Conservation (phyloP, 2,888 invertebrate species). For the Ennomos quercinarius region DNA sequence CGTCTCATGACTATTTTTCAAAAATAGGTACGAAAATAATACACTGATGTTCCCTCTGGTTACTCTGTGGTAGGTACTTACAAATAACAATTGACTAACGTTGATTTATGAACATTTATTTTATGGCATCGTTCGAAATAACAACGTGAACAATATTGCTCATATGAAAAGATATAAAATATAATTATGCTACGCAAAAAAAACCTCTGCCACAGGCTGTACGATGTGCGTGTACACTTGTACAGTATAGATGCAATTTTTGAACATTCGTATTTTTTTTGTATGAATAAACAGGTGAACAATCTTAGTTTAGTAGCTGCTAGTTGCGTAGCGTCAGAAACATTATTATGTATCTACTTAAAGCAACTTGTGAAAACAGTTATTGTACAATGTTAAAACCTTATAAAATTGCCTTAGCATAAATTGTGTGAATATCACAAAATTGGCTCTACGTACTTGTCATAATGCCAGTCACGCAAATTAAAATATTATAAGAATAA, state of each 20-base stretch:
- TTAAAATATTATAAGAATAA: slow-evolving; percentile 15
- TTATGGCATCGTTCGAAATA: slow-evolving; percentile 20
- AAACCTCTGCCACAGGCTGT: not conserved
- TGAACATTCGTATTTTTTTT: not conserved
- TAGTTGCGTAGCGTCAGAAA: no score
- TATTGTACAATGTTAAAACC: no score
- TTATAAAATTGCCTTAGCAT: no score
- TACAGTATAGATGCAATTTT: not conserved
- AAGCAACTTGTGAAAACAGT: no score
- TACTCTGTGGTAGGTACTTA: no score
- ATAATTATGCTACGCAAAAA: slow-evolving; percentile 6
- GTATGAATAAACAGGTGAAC: not conserved
- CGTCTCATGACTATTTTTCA: no score
- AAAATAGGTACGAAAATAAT: no score
- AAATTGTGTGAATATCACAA: not conserved
- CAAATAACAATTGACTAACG: slow-evolving; percentile 49
- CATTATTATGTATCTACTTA: no score
- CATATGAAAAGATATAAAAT: slow-evolving; percentile 5
- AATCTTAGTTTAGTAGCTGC: no score
- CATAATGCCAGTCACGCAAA: slow-evolving; percentile 12
- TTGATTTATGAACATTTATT: slow-evolving; percentile 46
- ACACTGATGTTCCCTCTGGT: no score
- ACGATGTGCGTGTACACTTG: no score
- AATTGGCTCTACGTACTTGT: slow-evolving; percentile 4
- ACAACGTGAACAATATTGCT: slow-evolving; percentile 16